Percentiles rank a stretch among this genome's conserved stretches.
These are phyloP conservation scores for Mormyrus proboscirostris DNA, from an alignment of 2,797 vertebrate species.

Conservation along the genomic window DNA sequence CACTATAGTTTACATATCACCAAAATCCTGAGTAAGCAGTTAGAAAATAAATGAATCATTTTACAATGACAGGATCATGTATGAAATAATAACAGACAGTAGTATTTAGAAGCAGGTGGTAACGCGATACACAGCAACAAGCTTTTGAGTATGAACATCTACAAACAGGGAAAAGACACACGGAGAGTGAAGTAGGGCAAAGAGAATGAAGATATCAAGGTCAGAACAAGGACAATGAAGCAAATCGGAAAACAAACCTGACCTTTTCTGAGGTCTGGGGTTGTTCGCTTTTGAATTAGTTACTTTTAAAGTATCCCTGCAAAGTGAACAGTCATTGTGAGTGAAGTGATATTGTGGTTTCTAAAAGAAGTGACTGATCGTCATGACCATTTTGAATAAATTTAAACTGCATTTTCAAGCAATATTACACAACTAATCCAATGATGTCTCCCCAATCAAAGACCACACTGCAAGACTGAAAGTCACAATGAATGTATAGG, in stretches of 20 bases:
- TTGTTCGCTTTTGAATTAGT: slow-evolving; percentile 7
- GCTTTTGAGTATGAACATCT: background rate
- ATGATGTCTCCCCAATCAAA: background rate
- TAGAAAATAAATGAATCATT: background rate
- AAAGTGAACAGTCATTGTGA: slow-evolving; percentile 16
- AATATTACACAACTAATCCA: background rate
- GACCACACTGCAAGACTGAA: background rate
- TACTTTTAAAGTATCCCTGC: slow-evolving; percentile 18
- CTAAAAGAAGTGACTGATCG: background rate
- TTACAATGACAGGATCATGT: background rate
- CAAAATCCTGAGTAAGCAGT: background rate
- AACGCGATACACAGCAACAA: background rate
- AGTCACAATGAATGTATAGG: background rate
- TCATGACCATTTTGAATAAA: background rate
- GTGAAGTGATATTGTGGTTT: background rate
- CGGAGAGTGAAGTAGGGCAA: background rate
- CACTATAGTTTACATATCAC: background rate
- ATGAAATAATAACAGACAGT: background rate
- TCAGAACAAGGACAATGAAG: background rate
- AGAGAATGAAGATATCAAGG: background rate
- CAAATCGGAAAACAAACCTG: background rate
- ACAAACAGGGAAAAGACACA: background rate
- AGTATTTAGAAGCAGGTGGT: background rate
- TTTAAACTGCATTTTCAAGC: background rate
- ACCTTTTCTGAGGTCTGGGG: slow-evolving; percentile 16